These are phyloP conservation scores for Adelges cooleyi DNA, from an alignment of 1,140 invertebrate genomes.

Conservation along the genomic window DNA sequence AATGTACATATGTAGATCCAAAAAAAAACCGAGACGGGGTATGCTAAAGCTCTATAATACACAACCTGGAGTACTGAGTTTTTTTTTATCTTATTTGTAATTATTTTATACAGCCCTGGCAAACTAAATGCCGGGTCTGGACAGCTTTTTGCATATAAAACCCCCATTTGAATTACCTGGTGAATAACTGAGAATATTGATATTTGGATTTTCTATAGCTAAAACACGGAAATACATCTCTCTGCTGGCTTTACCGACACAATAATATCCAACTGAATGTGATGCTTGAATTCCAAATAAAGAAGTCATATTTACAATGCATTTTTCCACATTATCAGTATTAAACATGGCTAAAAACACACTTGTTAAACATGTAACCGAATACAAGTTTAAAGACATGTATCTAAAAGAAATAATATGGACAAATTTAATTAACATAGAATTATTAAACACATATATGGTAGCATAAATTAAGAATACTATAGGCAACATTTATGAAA, in stretches of 20 bases:
- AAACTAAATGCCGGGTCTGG: too few species aligned
- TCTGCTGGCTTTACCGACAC: conserved; percentile 76
- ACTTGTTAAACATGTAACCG: conserved; percentile 62
- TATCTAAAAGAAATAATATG: conserved; percentile 31
- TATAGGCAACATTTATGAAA: neutral
- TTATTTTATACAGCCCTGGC: too few species aligned
- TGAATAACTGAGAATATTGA: conserved; percentile 79
- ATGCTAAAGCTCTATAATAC: too few species aligned
- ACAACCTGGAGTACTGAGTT: too few species aligned
- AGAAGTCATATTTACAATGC: conserved; percentile 81
- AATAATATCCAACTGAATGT: conserved; percentile 65
- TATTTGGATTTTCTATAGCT: conserved; percentile 62
- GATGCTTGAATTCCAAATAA: conserved; percentile 64
- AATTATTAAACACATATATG: neutral
- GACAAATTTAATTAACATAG: too few species aligned
- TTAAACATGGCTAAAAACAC: conserved; percentile 54
- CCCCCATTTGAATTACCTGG: conserved; percentile 58
- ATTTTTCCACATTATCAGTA: conserved; percentile 38
- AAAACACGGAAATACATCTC: conserved; percentile 81
- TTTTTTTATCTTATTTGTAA: neutral
- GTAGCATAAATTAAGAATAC: neutral
- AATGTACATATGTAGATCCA: too few species aligned
- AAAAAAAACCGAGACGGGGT: too few species aligned
- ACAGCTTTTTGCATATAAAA: too few species aligned
- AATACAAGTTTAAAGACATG: conserved; percentile 34